Evolutionary conservation across 2,113 vertebrate genomes (phyloP), one percentile per base, ranked within the genome.

Genomic region (Equus quagga): DNA sequence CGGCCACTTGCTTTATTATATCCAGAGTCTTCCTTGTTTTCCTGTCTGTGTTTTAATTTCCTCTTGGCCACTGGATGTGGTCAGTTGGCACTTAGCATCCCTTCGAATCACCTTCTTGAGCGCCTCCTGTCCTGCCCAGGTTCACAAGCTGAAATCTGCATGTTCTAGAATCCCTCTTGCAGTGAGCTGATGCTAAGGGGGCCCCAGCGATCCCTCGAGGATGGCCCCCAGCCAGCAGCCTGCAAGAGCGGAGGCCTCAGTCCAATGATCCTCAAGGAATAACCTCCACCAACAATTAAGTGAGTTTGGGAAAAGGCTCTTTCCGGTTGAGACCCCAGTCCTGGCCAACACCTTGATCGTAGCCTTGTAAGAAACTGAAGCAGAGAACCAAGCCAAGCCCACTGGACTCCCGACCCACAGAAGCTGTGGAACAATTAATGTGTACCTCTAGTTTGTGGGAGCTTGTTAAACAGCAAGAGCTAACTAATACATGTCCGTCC

Each of bases 371-470:
- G 80, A 36, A 46, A 21, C 26, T 11, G 26, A n/a, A 41, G 12
- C 28, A 26, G 7, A 36, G 10, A n/a, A 18, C 49, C 15, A 62
- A 24, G 31, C 31, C 65, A 14, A 12, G 33, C n/a, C 64, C 72
- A 4, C 49, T 5, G 13, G 36, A 31, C 56, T 3, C 78, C 6
- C 4, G 26, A 4, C 8, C 56, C 54, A 13, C 19, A 79, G 85
- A 13, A 28, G 1, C 2, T 4, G 58, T 0, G 1, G 72, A 73
- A 15, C 6, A 1, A 28, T 26, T 8, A 18, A 28, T 2, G 13
- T 56, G 17, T 12, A 26, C 65, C 11, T 8, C 13, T 14, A 4
- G 7, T 24, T 36, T 26, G 28, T 1, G 31, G 31, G 8, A 4
- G 19, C 9, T 18, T 31, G 60, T 36, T 51, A 86, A 54, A 13